A percentile compares a stretch with the other conserved stretches of the same genome.
Conservation (phyloP, 2,113 vertebrate genomes). For the Corydoras maculifer region DNA sequence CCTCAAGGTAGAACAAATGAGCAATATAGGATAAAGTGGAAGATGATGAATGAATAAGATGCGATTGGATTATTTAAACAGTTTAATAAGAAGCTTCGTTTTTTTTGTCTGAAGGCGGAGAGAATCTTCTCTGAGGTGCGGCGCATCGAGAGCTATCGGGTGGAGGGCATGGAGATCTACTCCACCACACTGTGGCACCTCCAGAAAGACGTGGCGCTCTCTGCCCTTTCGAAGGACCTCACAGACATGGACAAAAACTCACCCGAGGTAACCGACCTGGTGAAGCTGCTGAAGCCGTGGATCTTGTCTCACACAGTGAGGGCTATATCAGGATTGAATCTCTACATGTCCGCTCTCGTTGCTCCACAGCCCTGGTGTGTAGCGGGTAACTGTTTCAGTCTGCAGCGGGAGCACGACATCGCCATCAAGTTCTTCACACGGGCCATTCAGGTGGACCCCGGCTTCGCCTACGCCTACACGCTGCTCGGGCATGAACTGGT, state of each 20-base stretch:
- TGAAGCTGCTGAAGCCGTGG: too few species aligned
- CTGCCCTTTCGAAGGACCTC: slow-evolving; percentile 93
- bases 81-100: background rate
- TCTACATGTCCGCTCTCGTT: background rate
- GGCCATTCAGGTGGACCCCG: slow-evolving; percentile 96
- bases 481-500: slow-evolving; percentile 94
- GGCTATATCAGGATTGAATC: too few species aligned
- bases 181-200: slow-evolving; percentile 97
- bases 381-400: slow-evolving; percentile 96
- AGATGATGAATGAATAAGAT: too few species aligned
- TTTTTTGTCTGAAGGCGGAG: slow-evolving; percentile 72
- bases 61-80: too few species aligned
- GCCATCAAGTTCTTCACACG: slow-evolving; percentile 99
- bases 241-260: slow-evolving; percentile 99
- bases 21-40: too few species aligned
- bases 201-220: slow-evolving; percentile 94
- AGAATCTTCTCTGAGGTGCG: slow-evolving; percentile 92
- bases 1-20: too few species aligned
- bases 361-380: slow-evolving; percentile 88
- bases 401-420: slow-evolving; percentile 95
- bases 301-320: too few species aligned
- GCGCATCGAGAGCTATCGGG: slow-evolving; percentile 88
- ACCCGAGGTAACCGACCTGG: slow-evolving; percentile 74
- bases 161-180: slow-evolving; percentile 98
- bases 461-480: slow-evolving; percentile 95